Evolutionary conservation across 2,797 vertebrate species (phyloP).

Genomic region (Dermochelys coriacea): DNA sequence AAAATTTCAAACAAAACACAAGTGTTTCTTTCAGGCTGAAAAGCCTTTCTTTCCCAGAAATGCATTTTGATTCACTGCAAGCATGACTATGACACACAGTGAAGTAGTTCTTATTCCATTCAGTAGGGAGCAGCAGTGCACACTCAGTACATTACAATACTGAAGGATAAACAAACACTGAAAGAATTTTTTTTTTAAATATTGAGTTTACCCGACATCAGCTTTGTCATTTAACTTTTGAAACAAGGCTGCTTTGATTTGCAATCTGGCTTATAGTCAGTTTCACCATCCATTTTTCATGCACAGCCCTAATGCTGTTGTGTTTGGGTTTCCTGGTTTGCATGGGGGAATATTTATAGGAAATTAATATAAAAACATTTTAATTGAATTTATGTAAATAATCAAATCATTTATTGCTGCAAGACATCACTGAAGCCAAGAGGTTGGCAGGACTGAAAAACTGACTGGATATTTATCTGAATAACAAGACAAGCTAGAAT

Average conservation of each 20-base stretch:
- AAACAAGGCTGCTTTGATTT: constrained; percentile 29
- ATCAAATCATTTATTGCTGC: neutral
- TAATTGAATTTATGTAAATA: neutral
- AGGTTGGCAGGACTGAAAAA: neutral
- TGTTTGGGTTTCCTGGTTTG: neutral
- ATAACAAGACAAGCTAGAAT: neutral
- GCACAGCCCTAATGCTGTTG: neutral
- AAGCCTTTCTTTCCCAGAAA: neutral
- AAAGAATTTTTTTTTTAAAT: constrained; percentile 25
- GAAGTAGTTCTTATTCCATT: constrained; percentile 29
- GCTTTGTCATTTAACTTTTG: constrained; percentile 30
- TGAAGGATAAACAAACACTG: constrained; percentile 47
- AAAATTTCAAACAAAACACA: neutral
- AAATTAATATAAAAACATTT: neutral
- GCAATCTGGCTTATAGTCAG: neutral
- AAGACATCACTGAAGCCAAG: neutral
- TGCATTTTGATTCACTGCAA: neutral
- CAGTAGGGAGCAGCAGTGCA: constrained; percentile 71
- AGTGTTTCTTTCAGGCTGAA: fast-evolving
- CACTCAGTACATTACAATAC: constrained; percentile 25
- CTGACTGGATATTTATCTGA: neutral
- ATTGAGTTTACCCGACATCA: constrained; percentile 46
- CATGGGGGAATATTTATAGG: neutral
- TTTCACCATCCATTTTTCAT: constrained; percentile 1
- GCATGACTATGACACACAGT: neutral